Base-by-base conservation (phyloP, 2,888 invertebrate genomes). In the Drosophila anomelani region DNA sequence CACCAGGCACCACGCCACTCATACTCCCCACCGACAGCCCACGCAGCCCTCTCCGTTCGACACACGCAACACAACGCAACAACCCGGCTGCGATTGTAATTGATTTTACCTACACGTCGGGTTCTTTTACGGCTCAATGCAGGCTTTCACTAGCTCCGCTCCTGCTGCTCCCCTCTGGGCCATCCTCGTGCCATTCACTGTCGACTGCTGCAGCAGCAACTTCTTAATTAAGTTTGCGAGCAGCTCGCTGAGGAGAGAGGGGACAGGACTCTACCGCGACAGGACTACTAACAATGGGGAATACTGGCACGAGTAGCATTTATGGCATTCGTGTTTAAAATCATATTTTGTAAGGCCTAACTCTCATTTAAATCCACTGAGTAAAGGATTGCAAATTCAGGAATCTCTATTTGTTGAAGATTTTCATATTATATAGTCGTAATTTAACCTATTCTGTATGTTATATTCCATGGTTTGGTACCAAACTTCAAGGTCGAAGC, bases 191-290 rank as follows among this genome's bases (percentile, higher is more conserved):
- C 56, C 61, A 54, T 56, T 43, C 66, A 57, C 57, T 71, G 74
- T 46, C 57, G 72, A 54, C 76, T 70, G 80, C 64, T 69, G 79
- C 77, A 67, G 71, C 71, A 75, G 71, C 72, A 78, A 77, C 78
- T 80, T 78, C 85, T 81, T 84, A 84, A 84, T 84, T 85, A 81
- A 83, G 85, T 84, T 84, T 83, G 71, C 73, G 49, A 69, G 72
- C 56, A 64, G 78, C 74, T 80, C 80, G 80, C 73, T 69, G 69
- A 56, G 51, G 51, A 26, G 47, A 53, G 51, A 26, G 26, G n/a
- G 20, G 54, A 49, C 10, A 10, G 44, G 41, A 17, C 5, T 51
- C 4, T 20, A 29, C 6, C 43, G 53, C n/a, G 58, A 49, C 55
- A 23, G 41, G 47, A 15, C 29, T 49, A 47, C 10, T 49, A 55